Percentiles rank a stretch among this genome's conserved stretches.
These are phyloP conservation scores for Chelon labrosus DNA, from an alignment of 2,797 vertebrate species.

Conservation along the genomic window DNA sequence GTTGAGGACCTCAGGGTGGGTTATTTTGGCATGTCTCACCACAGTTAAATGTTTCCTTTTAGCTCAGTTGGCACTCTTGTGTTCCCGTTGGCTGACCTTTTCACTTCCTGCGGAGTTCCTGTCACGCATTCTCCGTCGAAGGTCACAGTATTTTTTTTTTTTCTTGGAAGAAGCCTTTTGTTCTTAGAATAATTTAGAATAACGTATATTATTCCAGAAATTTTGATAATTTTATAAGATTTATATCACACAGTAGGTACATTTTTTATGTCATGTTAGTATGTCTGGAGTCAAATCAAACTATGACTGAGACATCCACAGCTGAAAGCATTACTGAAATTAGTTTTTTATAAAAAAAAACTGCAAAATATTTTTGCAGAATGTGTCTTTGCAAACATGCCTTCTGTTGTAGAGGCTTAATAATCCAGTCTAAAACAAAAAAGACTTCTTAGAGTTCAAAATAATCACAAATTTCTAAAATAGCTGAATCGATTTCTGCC, in stretches of 20 bases:
- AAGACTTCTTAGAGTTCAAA: not conserved
- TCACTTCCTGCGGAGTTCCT: slow-evolving; percentile 72
- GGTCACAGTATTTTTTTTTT: slow-evolving; percentile 46
- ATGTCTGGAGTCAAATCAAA: not conserved
- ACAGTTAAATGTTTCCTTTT: slow-evolving; percentile 74
- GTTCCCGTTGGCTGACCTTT: slow-evolving; percentile 79
- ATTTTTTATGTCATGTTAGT: not conserved
- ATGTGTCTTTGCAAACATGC: too few relatives aligned
- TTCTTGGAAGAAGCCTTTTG: not conserved
- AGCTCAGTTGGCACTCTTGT: slow-evolving; percentile 63
- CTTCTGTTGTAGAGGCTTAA: not conserved
- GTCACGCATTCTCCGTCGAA: slow-evolving; percentile 59
- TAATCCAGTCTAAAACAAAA: not conserved
- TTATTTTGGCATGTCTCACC: slow-evolving; percentile 79
- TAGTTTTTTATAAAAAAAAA: too few relatives aligned
- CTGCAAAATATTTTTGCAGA: too few relatives aligned
- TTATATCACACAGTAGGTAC: not conserved
- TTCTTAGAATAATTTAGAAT: slow-evolving; percentile 7
- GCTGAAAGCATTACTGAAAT: too few relatives aligned
- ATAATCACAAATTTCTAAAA: not conserved
- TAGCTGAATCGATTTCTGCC: too few relatives aligned
- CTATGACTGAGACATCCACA: not conserved
- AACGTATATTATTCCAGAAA: not conserved
- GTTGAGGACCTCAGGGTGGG: slow-evolving; percentile 46
- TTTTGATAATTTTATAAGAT: not conserved